Evolutionary conservation across 2,797 vertebrate genomes (phyloP), one percentile per base, ranked within the genome.

Genomic region (Morus bassanus): DNA sequence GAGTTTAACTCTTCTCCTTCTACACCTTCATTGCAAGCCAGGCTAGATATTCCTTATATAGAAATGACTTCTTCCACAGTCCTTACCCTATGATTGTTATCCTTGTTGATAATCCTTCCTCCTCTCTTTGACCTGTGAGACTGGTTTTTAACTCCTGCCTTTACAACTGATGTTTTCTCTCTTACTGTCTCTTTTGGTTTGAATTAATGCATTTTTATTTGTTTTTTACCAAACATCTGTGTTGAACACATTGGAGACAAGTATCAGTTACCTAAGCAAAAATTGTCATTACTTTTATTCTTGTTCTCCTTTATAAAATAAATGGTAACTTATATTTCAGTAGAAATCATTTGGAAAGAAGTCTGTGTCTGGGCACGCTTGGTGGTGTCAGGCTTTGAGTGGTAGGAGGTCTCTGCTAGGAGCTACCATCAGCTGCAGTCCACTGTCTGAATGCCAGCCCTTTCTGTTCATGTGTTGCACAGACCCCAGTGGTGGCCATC

Each of bases 401-500:
- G 24, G n/a, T 7, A 30, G 50, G n/a, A 77, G 31, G 31, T 63
- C 13, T 61, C 46, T 75, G 60, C 23, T 39, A 63, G 48, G 35
- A 48, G 10, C 8, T 27, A 1, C 3, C 2, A 51, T 9, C 6
- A 21, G 31, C 30, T 13, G 22, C 37, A 64, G 46, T 23, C 7
- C 0, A 0, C n/a, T 13, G 43, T 24, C 45, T 63, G 51, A 46
- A 46, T 2, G 0, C n/a, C 2, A 4, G 35, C 31, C 24, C 23
- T 59, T 63, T 92, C 50, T 90, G 30, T 91, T 60, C 14, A 0
- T 86, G n/a, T 87, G 39, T 54, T 88, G 56, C 39, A 6, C 94
- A 99, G 99, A 96, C 98, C 16, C 99, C 98, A 0, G 97, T 97
- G 30, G 96, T 99, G 85, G 98, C 99, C 39, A 81, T 99, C 91